Evolutionary conservation across 2,888 invertebrate species (phyloP), one percentile per base, ranked within the genome.

Genomic region (Amphipyra tragopoginis): DNA sequence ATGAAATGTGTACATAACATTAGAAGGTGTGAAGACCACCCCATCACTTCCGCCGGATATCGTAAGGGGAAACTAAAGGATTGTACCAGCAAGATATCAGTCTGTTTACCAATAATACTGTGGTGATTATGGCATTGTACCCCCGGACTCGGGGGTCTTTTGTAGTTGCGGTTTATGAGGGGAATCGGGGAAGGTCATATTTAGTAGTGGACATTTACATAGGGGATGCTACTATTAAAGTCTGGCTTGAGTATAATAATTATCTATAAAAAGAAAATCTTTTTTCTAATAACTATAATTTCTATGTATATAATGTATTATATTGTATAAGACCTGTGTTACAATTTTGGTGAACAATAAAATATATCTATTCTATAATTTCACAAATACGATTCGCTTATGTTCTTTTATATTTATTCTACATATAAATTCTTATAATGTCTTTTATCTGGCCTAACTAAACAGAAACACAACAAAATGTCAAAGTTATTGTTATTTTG

Each of bases 21-120:
- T 55, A 45, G 38, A 11, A 45, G 61, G 68, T 67, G 68, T 26
- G 50, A 51, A 56, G 55, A 60, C 73, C 69, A 67, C 68, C 68
- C 56, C 67, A 34, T 47, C 21, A 44, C 61, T 61, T 56, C 61
- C 70, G 61, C 36, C 26, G 70, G 73, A 67, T 39, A 50, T 50
- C 42, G 45, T 55, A 26, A 55, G 33, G 50, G 36, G 14, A 59
- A 26, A 36, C 45, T 54, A 36, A 61, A 50, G 50, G 67, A 49
- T 59, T 40, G 26, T 60, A 59, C 66, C 67, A 60, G 43, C 68
- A 67, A 54, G 73, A 55, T 52, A 66, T 29, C 50, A 47, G 58
- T 44, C 40, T 40, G 10, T 29, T 51, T 29, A 29, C 29, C 40
- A 29, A 29, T 10, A 40, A 29, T 43, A 40, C 40, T 29, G 50